phyloP scores from a whole-genome alignment of 1,140 invertebrate species.

The Cherax destructor region DNA sequence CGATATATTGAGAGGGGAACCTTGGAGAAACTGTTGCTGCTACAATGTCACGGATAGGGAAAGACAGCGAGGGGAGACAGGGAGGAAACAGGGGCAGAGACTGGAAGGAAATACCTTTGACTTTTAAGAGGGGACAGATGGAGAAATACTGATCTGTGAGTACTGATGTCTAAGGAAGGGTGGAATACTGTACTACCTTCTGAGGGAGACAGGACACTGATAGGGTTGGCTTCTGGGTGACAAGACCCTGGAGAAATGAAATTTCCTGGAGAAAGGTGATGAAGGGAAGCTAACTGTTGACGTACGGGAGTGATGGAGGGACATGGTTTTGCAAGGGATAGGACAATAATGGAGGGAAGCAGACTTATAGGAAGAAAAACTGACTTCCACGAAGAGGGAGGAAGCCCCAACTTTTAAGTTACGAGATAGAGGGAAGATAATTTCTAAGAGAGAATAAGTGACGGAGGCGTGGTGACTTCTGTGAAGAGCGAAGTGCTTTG shows the following conservation, averaged over 20 bases:
- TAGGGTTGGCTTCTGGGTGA: too few relatives aligned
- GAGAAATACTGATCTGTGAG: too few relatives aligned
- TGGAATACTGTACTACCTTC: background rate
- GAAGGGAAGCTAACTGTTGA: too few relatives aligned
- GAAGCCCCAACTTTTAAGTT: background rate
- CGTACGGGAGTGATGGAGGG: background rate
- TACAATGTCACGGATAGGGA: background rate
- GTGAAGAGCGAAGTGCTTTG: background rate
- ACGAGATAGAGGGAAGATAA: background rate
- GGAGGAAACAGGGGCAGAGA: background rate
- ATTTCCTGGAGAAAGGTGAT: too few relatives aligned
- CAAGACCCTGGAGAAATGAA: too few relatives aligned
- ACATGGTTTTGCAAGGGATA: background rate
- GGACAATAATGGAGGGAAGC: background rate
- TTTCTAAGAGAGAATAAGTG: background rate
- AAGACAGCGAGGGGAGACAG: background rate
- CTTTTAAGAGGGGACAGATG: too few relatives aligned
- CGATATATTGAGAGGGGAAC: constrained; percentile 8
- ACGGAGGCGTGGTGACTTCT: background rate
- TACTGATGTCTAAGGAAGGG: background rate
- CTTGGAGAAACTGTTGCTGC: constrained; percentile 8
- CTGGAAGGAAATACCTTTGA: too few relatives aligned
- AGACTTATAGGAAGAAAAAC: background rate
- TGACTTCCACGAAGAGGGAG: background rate
- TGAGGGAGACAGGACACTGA: too few relatives aligned